These are phyloP conservation scores for Sepiola atlantica DNA, from an alignment of 2,888 invertebrate species.

Conservation along the genomic window DNA sequence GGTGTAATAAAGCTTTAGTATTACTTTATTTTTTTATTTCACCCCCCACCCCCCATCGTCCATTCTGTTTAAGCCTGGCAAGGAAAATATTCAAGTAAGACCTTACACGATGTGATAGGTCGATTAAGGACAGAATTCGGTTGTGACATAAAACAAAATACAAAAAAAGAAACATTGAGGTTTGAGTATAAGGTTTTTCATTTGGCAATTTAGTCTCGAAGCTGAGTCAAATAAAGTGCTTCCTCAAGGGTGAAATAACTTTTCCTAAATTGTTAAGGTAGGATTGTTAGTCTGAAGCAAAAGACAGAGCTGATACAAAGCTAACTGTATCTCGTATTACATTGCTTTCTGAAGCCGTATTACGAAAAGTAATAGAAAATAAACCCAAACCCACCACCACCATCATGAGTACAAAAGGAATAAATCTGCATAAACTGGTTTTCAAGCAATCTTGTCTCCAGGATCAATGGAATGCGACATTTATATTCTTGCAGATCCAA, in stretches of 20 bases:
- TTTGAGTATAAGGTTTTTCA: background rate
- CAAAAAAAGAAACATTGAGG: background rate
- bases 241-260: background rate
- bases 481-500: background rate
- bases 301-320: background rate
- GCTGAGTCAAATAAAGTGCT: background rate
- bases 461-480: background rate
- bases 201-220: background rate
- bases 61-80: background rate
- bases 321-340: background rate
- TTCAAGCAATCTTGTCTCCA: background rate
- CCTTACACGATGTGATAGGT: background rate
- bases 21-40: background rate
- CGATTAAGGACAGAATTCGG: background rate
- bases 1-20: background rate
- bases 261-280: background rate
- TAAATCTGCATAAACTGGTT: background rate
- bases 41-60: too few relatives aligned
- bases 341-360: background rate
- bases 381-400: background rate
- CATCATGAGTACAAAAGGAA: background rate
- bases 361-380: background rate
- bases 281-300: background rate
- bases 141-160: background rate
- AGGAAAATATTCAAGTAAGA: constrained; percentile 2